Evolutionary conservation across 2,797 vertebrate genomes (phyloP).

Genomic region (Pseudochaenichthys georgianus): DNA sequence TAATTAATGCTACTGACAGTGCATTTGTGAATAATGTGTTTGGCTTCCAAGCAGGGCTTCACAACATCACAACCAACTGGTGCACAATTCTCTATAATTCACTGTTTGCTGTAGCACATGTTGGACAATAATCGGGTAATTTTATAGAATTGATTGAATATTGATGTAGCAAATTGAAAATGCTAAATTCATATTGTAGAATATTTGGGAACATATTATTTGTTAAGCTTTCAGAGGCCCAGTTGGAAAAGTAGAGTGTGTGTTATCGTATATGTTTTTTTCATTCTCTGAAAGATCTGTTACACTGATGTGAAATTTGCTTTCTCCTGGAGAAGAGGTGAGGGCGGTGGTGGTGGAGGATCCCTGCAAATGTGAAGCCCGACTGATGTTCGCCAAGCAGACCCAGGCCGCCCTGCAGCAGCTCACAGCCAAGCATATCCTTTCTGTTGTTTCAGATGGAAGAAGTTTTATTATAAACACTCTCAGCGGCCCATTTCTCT

Average conservation of each 20-base stretch:
- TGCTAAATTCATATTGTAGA: neutral
- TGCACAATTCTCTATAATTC: conserved; percentile 34
- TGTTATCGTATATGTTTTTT: conserved; percentile 33
- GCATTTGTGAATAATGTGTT: conserved; percentile 5
- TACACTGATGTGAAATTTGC: conserved; percentile 63
- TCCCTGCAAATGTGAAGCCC: conserved; percentile 92
- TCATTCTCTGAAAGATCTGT: conserved; percentile 37
- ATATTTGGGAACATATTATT: neutral
- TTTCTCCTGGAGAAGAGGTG: conserved; percentile 79
- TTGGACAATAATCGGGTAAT: conserved; percentile 53
- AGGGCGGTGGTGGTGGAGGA: conserved; percentile 83
- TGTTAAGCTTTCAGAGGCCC: conserved; percentile 13
- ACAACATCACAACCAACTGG: conserved; percentile 55
- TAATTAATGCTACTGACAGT: conserved; percentile 22
- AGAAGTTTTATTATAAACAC: conserved; percentile 24
- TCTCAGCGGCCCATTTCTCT: conserved; percentile 7
- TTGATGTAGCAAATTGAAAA: neutral
- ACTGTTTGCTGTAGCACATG: conserved; percentile 42
- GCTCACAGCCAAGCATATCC: conserved; percentile 94
- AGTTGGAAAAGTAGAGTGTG: conserved; percentile 17
- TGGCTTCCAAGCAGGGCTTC: conserved; percentile 42
- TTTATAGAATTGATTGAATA: conserved; percentile 34
- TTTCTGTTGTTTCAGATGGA: conserved; percentile 76
- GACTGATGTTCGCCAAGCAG: conserved; percentile 90
- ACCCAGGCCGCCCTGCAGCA: conserved; percentile 88